A percentile compares a stretch with the other conserved stretches of the same genome.
Conservation (phyloP, 2,113 vertebrate species). For the Cephalopholis sonnerati region DNA sequence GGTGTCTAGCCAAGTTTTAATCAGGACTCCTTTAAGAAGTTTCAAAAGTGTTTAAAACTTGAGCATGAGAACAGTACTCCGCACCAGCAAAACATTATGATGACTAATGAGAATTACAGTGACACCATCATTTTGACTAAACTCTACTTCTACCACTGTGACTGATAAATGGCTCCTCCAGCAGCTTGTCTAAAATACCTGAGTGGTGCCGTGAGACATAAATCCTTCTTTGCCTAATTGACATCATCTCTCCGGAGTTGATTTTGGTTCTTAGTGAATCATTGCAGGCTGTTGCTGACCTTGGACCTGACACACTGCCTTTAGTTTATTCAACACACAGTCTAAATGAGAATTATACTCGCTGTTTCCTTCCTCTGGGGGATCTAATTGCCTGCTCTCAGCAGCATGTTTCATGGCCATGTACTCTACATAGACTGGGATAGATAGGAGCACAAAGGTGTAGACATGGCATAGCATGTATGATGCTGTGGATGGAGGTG, state of each 20-base stretch:
- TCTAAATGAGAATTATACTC: slow-evolving; percentile 66
- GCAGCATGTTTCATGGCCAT: slow-evolving; percentile 29
- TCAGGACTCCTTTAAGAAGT: neutral
- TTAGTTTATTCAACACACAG: slow-evolving; percentile 21
- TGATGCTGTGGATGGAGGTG: neutral
- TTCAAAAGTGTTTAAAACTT: neutral
- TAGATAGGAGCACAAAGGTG: too few species aligned
- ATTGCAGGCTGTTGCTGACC: neutral
- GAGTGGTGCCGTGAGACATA: neutral
- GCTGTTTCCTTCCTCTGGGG: slow-evolving; percentile 40
- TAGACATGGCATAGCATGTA: too few species aligned
- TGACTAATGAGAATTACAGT: neutral
- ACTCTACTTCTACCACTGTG: neutral
- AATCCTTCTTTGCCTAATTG: neutral
- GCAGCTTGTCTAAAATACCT: neutral
- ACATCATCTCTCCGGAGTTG: neutral
- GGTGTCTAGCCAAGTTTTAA: neutral
- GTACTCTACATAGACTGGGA: neutral
- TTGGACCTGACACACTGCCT: slow-evolving; percentile 9
- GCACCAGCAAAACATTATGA: neutral
- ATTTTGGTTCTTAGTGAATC: slow-evolving; percentile 8
- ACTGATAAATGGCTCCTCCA: neutral
- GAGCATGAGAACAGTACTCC: neutral
- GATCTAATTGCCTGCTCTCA: slow-evolving; percentile 46
- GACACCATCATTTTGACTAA: neutral